Conservation (phyloP, 2,888 invertebrate species). For the Uropetala carovei region DNA sequence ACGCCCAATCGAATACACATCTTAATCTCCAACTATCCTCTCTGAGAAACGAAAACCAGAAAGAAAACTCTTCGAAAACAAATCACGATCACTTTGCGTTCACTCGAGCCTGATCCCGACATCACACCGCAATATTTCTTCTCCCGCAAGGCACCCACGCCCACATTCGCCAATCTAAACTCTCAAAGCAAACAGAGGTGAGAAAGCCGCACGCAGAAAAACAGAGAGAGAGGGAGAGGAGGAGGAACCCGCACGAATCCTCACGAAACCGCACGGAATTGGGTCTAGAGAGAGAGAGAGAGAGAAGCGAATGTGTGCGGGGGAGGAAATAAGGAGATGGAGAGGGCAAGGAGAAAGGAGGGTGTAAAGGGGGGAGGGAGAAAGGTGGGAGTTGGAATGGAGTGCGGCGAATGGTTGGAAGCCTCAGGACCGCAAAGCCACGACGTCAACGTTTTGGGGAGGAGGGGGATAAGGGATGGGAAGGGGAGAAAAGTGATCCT, state of each 20-base stretch:
- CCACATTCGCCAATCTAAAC: no score
- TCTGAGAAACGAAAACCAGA: no score
- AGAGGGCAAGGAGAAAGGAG: neutral
- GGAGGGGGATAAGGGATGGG: neutral
- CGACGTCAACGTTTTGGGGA: neutral
- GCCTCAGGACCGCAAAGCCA: constrained; percentile 2
- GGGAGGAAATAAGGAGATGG: neutral
- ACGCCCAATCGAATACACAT: no score
- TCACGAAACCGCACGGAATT: neutral
- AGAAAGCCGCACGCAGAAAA: neutral
- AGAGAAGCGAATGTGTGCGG: neutral
- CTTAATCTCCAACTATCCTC: no score
- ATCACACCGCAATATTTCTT: no score
- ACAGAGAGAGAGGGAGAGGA: neutral
- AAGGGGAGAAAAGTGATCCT: no score
- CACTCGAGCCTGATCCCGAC: no score
- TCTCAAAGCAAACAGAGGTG: neutral
- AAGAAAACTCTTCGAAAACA: no score
- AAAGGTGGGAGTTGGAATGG: neutral
- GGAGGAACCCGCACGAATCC: neutral
- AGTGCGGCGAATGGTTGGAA: neutral
- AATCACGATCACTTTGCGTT: no score
- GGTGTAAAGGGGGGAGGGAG: neutral
- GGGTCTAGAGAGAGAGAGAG: neutral
- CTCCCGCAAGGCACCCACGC: no score